Base-by-base conservation (phyloP, 2,113 vertebrate genomes). In the Egretta garzetta region DNA sequence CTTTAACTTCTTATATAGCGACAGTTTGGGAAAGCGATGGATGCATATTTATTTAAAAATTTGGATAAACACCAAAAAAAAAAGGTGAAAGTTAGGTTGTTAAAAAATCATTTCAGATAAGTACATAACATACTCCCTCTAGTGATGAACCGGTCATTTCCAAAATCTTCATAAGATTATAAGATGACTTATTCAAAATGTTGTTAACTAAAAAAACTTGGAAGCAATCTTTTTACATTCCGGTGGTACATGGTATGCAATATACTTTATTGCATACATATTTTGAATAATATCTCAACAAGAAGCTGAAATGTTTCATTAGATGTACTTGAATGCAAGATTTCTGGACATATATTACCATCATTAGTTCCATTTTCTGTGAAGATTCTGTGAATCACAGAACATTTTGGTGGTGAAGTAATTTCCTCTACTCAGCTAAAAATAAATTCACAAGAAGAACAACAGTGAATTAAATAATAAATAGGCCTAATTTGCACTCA, bases 401-500 rank as follows among this genome's bases (percentile, higher is more conserved):
- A 91, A 88, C 15, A 8, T 73, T 28, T 45, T 8, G 2, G 14
- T 59, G 33, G 27, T 76, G 41, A 86, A 86, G 86, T 92, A 62
- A 70, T 84, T 87, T 96, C 43, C 43, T 68, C 21, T 77, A 28
- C 37, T 27, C n/a, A 63, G 39, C 83, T 37, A 58, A 92, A 83
- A 88, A 90, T 67, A 92, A 80, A 68, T 82, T 86, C 67, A 60
- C 30, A n/a, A 58, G 67, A 82, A 95, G 37, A 80, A 80, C 18
- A 86, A 96, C 53, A 76, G 23, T 67, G 53, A 90, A 12, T 73
- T 47, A 73, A 76, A 86, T 86, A 95, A 90, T 86, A 90, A 96
- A 86, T 80, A 92, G 49, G 8, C 45, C 15, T 60, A 92, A 74
- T 93, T 94, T 93, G 5, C n/a, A 80, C 37, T 93, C 20, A 10